phyloP scores from a whole-genome alignment of 2,113 vertebrate species.

The Erinaceus europaeus region DNA sequence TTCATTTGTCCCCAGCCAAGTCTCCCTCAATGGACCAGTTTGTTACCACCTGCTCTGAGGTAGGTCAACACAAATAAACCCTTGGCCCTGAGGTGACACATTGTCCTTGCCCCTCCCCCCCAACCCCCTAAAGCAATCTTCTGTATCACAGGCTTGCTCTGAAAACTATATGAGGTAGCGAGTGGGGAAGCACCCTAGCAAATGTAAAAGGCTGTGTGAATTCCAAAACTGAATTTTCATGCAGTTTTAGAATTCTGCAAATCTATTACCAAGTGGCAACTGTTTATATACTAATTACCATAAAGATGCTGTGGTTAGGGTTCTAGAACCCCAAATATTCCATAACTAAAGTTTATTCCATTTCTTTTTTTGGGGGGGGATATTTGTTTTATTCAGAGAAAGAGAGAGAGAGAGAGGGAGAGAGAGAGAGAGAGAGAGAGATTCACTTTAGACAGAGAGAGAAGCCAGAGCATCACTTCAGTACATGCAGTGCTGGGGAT shows the following conservation, averaged over 20 bases:
- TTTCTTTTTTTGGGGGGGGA: too few relatives aligned
- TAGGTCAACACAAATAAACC: not conserved
- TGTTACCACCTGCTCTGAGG: not conserved
- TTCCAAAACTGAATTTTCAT: not conserved
- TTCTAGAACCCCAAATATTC: not conserved
- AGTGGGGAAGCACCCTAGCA: not conserved
- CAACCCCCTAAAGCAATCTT: not conserved
- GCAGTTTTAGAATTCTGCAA: not conserved
- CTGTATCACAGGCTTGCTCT: not conserved
- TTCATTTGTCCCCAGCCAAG: not conserved
- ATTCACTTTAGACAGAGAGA: too few relatives aligned
- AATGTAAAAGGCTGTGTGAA: not conserved
- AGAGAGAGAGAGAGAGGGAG: too few relatives aligned
- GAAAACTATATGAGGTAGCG: not conserved
- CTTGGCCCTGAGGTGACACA: not conserved
- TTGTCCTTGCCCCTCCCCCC: not conserved
- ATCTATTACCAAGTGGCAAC: not conserved
- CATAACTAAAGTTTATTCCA: not conserved
- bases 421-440: too few relatives aligned
- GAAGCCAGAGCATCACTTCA: too few relatives aligned
- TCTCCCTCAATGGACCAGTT: not conserved
- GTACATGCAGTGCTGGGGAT: too few relatives aligned
- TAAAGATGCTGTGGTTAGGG: not conserved
- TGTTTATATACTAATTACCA: not conserved
- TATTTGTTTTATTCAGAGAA: too few relatives aligned